Percentiles rank a stretch among this genome's conserved stretches.
Evolutionary conservation across 2,797 vertebrate genomes (phyloP).

Genomic region (Chaenodraco wilsoni): DNA sequence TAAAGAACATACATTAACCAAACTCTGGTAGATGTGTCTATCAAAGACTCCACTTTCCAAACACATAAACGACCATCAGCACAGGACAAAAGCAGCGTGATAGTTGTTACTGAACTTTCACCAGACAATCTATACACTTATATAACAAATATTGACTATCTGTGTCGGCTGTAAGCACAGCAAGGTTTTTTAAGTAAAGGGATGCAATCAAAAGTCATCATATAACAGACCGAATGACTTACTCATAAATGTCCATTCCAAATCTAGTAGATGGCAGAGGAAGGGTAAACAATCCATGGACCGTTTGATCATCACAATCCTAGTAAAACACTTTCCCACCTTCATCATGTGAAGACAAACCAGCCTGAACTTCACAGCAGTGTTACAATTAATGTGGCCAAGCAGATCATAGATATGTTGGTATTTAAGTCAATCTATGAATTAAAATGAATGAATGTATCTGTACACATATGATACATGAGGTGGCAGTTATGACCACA

Average conservation of each 20-base stretch:
- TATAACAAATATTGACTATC: slow-evolving; percentile 11
- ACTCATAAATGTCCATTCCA: neutral
- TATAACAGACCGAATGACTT: neutral
- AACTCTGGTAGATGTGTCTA: neutral
- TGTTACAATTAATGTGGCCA: neutral
- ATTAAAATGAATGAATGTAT: neutral
- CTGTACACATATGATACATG: slow-evolving; percentile 11
- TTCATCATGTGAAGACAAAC: slow-evolving; percentile 3
- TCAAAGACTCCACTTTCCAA: slow-evolving; percentile 1
- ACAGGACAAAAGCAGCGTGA: slow-evolving; percentile 1
- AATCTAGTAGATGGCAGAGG: neutral
- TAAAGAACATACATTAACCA: neutral
- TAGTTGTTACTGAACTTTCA: slow-evolving; percentile 34
- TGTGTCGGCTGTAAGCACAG: neutral
- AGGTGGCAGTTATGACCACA: slow-evolving; percentile 16
- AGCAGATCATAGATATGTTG: neutral
- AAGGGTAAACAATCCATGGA: neutral
- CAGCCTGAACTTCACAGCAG: neutral
- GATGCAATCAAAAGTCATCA: slow-evolving; percentile 5
- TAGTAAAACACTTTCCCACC: neutral
- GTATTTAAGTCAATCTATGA: neutral
- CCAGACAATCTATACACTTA: slow-evolving; percentile 11
- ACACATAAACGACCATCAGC: slow-evolving; percentile 4
- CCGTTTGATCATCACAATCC: neutral
- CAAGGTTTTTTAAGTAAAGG: neutral